Evolutionary conservation across 2,797 vertebrate species (phyloP).

Genomic region (Thunnus albacares): DNA sequence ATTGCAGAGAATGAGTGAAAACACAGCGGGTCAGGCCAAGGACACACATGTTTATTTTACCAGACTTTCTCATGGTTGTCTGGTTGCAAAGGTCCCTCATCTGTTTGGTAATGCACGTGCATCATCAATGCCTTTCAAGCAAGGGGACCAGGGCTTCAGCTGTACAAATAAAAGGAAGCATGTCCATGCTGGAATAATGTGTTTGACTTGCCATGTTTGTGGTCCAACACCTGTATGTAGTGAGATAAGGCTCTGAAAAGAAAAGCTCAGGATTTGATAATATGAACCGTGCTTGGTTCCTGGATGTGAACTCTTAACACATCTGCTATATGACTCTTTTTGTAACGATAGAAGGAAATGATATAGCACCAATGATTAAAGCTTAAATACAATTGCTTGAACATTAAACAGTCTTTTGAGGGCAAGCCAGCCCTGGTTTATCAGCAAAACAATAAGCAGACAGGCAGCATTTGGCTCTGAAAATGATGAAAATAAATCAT

Average conservation of each 20-base stretch:
- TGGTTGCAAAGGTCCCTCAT: slow-evolving; percentile 41
- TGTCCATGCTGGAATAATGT: slow-evolving; percentile 57
- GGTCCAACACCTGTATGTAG: slow-evolving; percentile 67
- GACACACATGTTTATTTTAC: slow-evolving; percentile 57
- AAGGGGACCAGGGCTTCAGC: slow-evolving; percentile 69
- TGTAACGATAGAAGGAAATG: slow-evolving; percentile 28
- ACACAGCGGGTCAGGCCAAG: slow-evolving; percentile 18
- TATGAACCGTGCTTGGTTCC: neutral
- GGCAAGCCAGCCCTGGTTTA: slow-evolving; percentile 54
- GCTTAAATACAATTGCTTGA: slow-evolving; percentile 45
- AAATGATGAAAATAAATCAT: slow-evolving; percentile 67
- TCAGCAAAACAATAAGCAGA: slow-evolving; percentile 59
- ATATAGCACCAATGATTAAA: slow-evolving; percentile 49
- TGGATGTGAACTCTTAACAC: slow-evolving; percentile 31
- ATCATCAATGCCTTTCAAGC: slow-evolving; percentile 54
- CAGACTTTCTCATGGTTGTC: slow-evolving; percentile 63
- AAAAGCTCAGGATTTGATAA: slow-evolving; percentile 25
- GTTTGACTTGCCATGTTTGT: slow-evolving; percentile 71
- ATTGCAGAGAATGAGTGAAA: slow-evolving; percentile 21
- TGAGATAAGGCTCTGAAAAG: slow-evolving; percentile 72
- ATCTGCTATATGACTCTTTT: slow-evolving; percentile 37
- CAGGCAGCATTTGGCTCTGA: slow-evolving; percentile 57
- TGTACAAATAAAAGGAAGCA: slow-evolving; percentile 81
- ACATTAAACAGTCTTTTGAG: slow-evolving; percentile 49
- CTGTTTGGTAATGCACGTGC: slow-evolving; percentile 57